Evolutionary conservation across 2,888 invertebrate genomes (phyloP).

Genomic region (Eustalomyia histrio): DNA sequence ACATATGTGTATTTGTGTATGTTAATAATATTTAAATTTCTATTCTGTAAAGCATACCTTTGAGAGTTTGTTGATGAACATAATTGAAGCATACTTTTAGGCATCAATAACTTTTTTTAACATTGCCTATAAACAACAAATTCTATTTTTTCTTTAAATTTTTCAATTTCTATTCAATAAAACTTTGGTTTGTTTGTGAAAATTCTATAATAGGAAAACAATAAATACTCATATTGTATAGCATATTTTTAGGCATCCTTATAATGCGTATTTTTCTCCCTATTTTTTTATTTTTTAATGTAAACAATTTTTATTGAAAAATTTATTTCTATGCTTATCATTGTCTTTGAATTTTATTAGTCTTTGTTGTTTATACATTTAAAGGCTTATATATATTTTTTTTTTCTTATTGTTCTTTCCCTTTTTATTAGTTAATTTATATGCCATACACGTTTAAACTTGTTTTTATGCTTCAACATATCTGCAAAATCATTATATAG

Average conservation of each 20-base stretch:
- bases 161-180: slow-evolving; percentile 9
- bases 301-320: not conserved
- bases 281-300: not conserved
- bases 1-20: not conserved
- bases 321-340: not conserved
- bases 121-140: slow-evolving; percentile 10
- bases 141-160: not conserved
- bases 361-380: not conserved
- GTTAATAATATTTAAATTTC: not conserved
- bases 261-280: not conserved
- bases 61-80: slow-evolving; percentile 25
- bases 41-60: slow-evolving; percentile 9
- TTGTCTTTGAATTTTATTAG: slow-evolving; percentile 1
- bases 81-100: not conserved
- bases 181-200: slow-evolving; percentile 7
- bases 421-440: slow-evolving; percentile 43
- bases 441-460: slow-evolving; percentile 57
- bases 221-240: slow-evolving; percentile 2
- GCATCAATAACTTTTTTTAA: slow-evolving; percentile 21
- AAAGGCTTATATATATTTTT: too few species aligned
- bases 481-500: slow-evolving; percentile 47
- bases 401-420: not conserved
- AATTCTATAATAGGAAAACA: not conserved
- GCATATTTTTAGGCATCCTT: slow-evolving; percentile 46
- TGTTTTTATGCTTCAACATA: slow-evolving; percentile 37